Conservation (phyloP, 2,113 vertebrate species). For the Bujurquina vittata region DNA sequence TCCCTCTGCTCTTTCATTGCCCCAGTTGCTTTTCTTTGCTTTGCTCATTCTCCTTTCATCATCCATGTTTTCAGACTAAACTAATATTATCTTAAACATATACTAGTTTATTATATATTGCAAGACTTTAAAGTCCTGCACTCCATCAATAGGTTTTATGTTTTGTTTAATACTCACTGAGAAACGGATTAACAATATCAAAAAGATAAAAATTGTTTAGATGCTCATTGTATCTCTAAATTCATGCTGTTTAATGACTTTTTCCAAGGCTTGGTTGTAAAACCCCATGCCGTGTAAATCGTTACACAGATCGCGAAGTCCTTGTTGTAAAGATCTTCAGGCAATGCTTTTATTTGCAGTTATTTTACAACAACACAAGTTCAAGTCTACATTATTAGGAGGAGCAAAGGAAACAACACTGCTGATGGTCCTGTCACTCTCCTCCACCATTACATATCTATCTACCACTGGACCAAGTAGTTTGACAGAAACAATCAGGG, state of each 20-base stretch:
- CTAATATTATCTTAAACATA: not conserved
- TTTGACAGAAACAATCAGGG: conserved; percentile 61
- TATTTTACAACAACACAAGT: conserved; percentile 80
- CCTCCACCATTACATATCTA: conserved; percentile 64
- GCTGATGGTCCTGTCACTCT: conserved; percentile 48
- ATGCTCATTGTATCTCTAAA: not conserved
- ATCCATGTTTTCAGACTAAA: not conserved
- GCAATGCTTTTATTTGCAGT: conserved; percentile 78
- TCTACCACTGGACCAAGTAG: conserved; percentile 68
- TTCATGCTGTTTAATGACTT: not conserved
- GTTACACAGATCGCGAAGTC: conserved; percentile 20
- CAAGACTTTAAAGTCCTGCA: not conserved
- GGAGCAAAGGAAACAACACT: conserved; percentile 63
- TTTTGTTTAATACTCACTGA: not conserved
- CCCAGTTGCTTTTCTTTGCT: not conserved
- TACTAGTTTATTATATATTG: not conserved
- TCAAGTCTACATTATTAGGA: conserved; percentile 76
- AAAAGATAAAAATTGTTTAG: not conserved
- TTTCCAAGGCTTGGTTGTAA: not conserved
- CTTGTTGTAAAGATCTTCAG: conserved; percentile 69
- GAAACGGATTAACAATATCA: not conserved
- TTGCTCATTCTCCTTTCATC: not conserved
- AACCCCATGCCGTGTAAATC: not conserved
- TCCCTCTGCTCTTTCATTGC: not conserved
- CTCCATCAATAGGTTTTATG: not conserved